Conservation (phyloP, 2,888 invertebrate genomes). For the Leptodirus hochenwartii region DNA sequence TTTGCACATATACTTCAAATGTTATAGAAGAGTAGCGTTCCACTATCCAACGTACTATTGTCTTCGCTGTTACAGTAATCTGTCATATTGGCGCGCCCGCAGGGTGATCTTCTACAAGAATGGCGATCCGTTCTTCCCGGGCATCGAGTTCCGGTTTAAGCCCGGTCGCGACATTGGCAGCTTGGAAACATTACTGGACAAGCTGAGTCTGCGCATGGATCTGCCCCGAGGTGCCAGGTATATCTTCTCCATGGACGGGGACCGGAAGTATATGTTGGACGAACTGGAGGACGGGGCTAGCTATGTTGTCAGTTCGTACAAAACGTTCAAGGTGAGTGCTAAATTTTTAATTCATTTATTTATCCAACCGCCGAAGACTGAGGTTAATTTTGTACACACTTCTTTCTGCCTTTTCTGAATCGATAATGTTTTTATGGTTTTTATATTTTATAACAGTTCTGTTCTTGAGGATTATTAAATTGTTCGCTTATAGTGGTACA, state of each 20-base stretch:
- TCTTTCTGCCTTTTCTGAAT: no score
- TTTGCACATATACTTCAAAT: no score
- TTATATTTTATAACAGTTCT: no score
- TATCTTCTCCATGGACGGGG: slow-evolving; percentile 84
- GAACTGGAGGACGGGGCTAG: slow-evolving; percentile 81
- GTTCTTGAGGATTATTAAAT: no score
- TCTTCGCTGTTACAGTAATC: slow-evolving; percentile 45
- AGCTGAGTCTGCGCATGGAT: slow-evolving; percentile 73
- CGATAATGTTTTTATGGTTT: no score
- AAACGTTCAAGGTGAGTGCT: slow-evolving; percentile 82
- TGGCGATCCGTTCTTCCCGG: slow-evolving; percentile 83
- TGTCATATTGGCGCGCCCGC: slow-evolving; percentile 74
- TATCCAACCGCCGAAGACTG: no score
- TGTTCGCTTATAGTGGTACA: no score
- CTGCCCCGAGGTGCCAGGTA: slow-evolving; percentile 76
- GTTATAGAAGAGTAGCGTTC: no score
- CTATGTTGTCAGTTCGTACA: slow-evolving; percentile 85
- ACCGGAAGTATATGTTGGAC: slow-evolving; percentile 64
- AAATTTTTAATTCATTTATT: no score
- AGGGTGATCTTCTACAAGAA: slow-evolving; percentile 83
- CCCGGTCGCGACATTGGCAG: slow-evolving; percentile 76
- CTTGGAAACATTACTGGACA: slow-evolving; percentile 68
- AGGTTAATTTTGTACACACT: no score
- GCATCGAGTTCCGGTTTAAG: slow-evolving; percentile 73
- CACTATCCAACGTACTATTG: neutral